A percentile compares a stretch with the other conserved stretches of the same genome.
These are phyloP conservation scores for Cossypha dichroa DNA, from an alignment of 2,797 vertebrate species.

Conservation along the genomic window DNA sequence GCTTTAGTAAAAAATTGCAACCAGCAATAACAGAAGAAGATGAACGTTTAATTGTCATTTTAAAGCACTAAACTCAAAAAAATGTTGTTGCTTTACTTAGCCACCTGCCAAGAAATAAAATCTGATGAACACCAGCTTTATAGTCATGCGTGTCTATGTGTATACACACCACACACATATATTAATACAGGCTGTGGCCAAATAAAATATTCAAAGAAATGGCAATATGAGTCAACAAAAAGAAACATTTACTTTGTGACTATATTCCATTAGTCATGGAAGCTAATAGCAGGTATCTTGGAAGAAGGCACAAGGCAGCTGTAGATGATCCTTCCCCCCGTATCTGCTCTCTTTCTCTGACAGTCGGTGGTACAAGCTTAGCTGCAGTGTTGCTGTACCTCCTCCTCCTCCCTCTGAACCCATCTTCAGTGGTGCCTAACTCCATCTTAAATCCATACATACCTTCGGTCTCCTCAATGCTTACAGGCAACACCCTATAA, in stretches of 20 bases:
- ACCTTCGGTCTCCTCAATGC: background rate
- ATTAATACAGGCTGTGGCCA: background rate
- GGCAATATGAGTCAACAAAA: background rate
- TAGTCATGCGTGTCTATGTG: background rate
- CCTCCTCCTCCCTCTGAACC: background rate
- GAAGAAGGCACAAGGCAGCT: background rate
- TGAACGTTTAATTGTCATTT: background rate
- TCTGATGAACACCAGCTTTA: background rate
- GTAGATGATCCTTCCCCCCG: background rate
- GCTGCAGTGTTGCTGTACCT: background rate
- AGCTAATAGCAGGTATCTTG: background rate
- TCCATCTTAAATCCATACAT: background rate
- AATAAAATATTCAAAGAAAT: background rate
- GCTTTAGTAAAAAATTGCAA: background rate
- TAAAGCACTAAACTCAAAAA: background rate
- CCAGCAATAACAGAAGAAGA: background rate
- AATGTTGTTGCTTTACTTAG: background rate
- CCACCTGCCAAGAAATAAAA: background rate
- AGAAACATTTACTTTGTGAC: background rate
- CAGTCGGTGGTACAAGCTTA: background rate
- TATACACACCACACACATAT: rapidly evolving
- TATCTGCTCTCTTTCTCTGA: background rate
- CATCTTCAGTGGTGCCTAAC: background rate
- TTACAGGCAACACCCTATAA: background rate
- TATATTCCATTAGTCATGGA: background rate